A percentile compares a stretch with the other conserved stretches of the same genome.
Conservation (phyloP, 2,797 vertebrate genomes). For the Malurus leucopterus region DNA sequence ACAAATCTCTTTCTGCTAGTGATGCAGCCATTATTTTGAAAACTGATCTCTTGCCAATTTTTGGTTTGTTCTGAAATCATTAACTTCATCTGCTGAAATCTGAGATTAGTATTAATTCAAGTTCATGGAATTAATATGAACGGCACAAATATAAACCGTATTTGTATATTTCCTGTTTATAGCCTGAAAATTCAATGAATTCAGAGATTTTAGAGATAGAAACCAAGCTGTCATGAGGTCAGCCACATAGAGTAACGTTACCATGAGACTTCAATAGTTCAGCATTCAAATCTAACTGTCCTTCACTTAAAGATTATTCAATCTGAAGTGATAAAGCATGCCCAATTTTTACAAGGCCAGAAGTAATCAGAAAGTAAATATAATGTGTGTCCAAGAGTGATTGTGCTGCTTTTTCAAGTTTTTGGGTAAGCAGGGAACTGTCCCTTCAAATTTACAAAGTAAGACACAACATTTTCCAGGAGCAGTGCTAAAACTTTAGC, state of each 20-base stretch:
- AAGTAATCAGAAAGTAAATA: background rate
- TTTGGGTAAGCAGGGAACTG: background rate
- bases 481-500: background rate
- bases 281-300: background rate
- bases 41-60: background rate
- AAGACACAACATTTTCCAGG: background rate
- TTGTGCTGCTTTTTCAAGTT: background rate
- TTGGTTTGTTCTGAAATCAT: background rate
- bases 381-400: background rate
- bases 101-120: background rate
- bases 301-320: background rate
- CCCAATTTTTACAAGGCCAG: background rate
- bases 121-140: background rate
- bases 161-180: background rate
- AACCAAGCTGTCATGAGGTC: background rate
- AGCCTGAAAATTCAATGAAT: background rate
- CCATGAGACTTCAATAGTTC: background rate
- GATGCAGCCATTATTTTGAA: background rate
- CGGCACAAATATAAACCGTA: background rate
- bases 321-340: background rate
- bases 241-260: background rate
- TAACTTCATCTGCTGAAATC: background rate
- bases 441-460: background rate
- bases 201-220: background rate
- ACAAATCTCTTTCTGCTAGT: background rate